A percentile compares a stretch with the other conserved stretches of the same genome.
phyloP scores from a whole-genome alignment of 2,888 invertebrate species.

The Drosophila longiperda region DNA sequence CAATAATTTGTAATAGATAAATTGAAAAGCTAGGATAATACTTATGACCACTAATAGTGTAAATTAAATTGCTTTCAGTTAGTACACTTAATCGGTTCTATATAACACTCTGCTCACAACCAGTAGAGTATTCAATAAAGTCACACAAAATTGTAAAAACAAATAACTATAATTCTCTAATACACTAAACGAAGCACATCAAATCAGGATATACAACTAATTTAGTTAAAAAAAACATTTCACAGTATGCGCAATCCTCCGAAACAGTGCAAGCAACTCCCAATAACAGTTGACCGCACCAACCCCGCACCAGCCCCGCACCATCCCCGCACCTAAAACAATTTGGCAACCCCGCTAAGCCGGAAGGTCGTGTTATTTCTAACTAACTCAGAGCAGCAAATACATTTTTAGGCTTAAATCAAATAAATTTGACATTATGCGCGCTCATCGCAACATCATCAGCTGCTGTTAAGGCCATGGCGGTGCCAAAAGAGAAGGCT shows the following conservation, averaged over 20 bases:
- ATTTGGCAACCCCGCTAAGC: neutral
- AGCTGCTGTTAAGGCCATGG: slow-evolving; percentile 56
- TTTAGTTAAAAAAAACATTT: neutral
- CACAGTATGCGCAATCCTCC: neutral
- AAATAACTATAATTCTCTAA: neutral
- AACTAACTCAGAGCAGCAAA: slow-evolving; percentile 12
- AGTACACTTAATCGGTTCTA: neutral
- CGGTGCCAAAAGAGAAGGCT: slow-evolving; percentile 1
- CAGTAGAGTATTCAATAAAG: neutral
- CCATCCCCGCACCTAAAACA: neutral
- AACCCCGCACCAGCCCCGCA: neutral
- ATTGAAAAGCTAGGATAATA: neutral
- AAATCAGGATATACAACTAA: neutral
- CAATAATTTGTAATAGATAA: neutral
- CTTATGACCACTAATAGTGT: neutral
- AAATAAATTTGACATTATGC: slow-evolving; percentile 60
- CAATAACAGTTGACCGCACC: neutral
- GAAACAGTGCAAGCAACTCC: neutral
- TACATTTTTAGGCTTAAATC: slow-evolving; percentile 35
- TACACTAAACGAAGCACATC: neutral
- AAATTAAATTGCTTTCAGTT: neutral
- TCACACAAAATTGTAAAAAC: neutral
- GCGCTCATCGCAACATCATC: slow-evolving; percentile 67
- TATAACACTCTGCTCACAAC: neutral
- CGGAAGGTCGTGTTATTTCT: slow-evolving; percentile 11